Base-by-base conservation (phyloP, 2,797 vertebrate species). In the Oceanodroma leucorhoa region DNA sequence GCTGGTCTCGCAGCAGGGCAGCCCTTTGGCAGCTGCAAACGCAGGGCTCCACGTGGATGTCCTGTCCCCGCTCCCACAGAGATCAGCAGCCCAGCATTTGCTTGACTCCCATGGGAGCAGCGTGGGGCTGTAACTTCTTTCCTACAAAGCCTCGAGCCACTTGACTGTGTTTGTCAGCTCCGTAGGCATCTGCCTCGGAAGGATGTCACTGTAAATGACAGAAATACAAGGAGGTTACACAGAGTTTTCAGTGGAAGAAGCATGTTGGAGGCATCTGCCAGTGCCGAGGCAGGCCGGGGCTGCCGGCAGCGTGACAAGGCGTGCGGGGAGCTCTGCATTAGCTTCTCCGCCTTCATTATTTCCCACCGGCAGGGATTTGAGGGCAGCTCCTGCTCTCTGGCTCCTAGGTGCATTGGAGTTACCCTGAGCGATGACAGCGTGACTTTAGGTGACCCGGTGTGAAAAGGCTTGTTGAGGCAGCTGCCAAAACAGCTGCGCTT, bases 121-220 rank as follows among this genome's bases (percentile, higher is more conserved):
- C 71, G 22, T 0, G 0, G 38, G 65, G n/a, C 77, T 0, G 0
- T 61, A 50, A 60, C 34, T 83, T 30, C 10, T 9, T 72, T 26
- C 36, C 50, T 61, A 4, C 23, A 54, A 27, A 75, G 54, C 45
- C 8, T 88, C 20, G 15, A 81, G 22, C 27, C 34, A 2, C 61
- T 58, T 19, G 34, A 53, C 32, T 67, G 34, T 10, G 2, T 64
- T 85, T 86, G 58, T 46, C 57, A 75, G 41, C 66, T 83, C 83
- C 0, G 0, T 12, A 48, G 53, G 34, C 73, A 48, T 58, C 69
- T 65, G 17, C 41, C 41, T 82, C 40, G 51, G 90, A 69, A 53
- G 65, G 51, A 67, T 26, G 83, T 69, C 94, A 24, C 87, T 65
- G 64, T 81, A 93, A 93, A 67, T 69, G 15, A 36, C 83, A 67